Percentiles rank a stretch among this genome's conserved stretches.
phyloP scores from a whole-genome alignment of 2,888 invertebrate genomes.

The Ceramica pisi region DNA sequence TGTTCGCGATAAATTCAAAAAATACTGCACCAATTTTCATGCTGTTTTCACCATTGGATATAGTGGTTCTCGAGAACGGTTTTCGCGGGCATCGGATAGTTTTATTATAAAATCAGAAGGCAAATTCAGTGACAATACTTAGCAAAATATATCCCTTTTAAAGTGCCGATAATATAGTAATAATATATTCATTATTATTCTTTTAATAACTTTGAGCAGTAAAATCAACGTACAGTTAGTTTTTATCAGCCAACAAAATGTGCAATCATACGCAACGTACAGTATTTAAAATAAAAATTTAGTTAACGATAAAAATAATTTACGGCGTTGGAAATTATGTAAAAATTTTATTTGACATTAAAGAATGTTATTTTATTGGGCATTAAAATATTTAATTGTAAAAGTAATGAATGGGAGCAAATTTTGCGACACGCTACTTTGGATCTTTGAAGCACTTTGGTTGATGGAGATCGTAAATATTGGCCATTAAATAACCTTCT shows the following conservation, averaged over 20 bases:
- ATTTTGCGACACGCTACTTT: slow-evolving; percentile 27
- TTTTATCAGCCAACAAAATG: slow-evolving; percentile 60
- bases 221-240: slow-evolving; percentile 56
- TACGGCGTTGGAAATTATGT: slow-evolving; percentile 61
- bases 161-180: slow-evolving; percentile 72
- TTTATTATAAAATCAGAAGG: neutral
- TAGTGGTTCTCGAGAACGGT: too few relatives aligned
- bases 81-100: too few relatives aligned
- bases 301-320: slow-evolving; percentile 67
- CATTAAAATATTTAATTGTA: slow-evolving; percentile 58
- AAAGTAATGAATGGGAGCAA: slow-evolving; percentile 58
- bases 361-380: slow-evolving; percentile 61
- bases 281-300: slow-evolving; percentile 65
- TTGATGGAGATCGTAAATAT: neutral
- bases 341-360: slow-evolving; percentile 64
- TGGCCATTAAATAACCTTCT: neutral
- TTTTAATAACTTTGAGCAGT: slow-evolving; percentile 53
- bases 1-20: too few relatives aligned
- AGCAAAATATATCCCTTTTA: slow-evolving; percentile 50
- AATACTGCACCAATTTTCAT: too few relatives aligned
- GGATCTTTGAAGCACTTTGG: neutral
- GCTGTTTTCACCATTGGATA: too few relatives aligned
- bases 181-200: too few relatives aligned
- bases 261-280: slow-evolving; percentile 54
- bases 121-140: slow-evolving; percentile 16